phyloP scores from a whole-genome alignment of 2,113 vertebrate species.

The Callocephalon fimbriatum region DNA sequence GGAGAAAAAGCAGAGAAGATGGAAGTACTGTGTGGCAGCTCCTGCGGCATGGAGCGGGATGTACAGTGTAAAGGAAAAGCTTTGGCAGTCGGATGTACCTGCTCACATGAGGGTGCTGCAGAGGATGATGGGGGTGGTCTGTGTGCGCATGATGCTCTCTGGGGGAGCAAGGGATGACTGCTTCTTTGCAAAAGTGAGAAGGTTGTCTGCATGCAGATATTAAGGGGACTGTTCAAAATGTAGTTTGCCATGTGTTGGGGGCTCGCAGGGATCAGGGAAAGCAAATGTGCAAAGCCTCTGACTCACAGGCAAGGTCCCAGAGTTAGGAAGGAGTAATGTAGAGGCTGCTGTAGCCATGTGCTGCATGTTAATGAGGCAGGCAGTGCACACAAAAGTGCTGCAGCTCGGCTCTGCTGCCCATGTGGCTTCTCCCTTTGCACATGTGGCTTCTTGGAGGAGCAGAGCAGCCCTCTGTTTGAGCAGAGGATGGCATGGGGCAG shows the following conservation, averaged over 20 bases:
- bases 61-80: background rate
- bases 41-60: background rate
- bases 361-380: conserved; percentile 7
- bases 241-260: background rate
- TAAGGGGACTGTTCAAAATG: background rate
- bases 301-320: background rate
- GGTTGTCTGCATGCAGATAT: background rate
- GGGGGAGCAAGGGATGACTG: background rate
- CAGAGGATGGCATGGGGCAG: background rate
- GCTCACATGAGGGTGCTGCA: background rate
- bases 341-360: background rate
- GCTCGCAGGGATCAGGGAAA: background rate
- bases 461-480: background rate
- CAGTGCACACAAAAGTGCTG: background rate
- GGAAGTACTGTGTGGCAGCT: background rate
- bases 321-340: conserved; percentile 21
- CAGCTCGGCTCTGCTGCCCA: background rate
- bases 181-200: background rate
- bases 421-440: background rate
- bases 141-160: fast-evolving
- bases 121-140: background rate
- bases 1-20: background rate
- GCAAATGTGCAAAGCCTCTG: background rate
- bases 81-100: background rate
- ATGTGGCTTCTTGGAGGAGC: background rate